Evolutionary conservation across 2,888 invertebrate genomes (phyloP).

Genomic region (Andrena trimmerana): DNA sequence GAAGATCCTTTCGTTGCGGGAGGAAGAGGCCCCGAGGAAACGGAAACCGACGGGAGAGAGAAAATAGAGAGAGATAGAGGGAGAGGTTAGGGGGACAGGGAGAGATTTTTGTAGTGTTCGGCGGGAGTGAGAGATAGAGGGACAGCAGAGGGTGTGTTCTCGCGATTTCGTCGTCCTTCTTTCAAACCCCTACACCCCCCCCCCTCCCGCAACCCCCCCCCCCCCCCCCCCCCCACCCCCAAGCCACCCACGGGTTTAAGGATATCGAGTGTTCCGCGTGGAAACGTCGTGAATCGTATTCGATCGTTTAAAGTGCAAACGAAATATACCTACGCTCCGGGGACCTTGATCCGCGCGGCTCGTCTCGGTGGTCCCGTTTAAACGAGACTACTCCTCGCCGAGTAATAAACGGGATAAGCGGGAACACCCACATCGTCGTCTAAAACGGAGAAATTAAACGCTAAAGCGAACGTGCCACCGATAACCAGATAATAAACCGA

Average conservation of each 20-base stretch:
- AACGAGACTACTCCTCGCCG: neutral
- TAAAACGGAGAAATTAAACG: neutral
- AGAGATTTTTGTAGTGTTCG: constrained; percentile 53
- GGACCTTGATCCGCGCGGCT: neutral
- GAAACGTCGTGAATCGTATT: constrained; percentile 12
- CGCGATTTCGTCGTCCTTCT: constrained; percentile 58
- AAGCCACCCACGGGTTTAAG: neutral
- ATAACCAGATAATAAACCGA: constrained; percentile 3
- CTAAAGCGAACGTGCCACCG: constrained; percentile 11
- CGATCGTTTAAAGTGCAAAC: constrained; percentile 5
- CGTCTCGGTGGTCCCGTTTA: neutral
- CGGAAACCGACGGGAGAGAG: constrained; percentile 15
- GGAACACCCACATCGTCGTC: constrained; percentile 33
- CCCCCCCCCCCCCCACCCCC: too few species aligned
- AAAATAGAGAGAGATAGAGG: constrained; percentile 14
- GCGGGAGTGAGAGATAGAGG: constrained; percentile 63
- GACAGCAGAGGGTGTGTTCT: constrained; percentile 56
- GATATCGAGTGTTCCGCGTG: constrained; percentile 25
- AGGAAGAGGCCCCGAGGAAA: constrained; percentile 53
- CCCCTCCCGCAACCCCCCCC: constrained; percentile 17
- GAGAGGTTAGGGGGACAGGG: constrained; percentile 38
- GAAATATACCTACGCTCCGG: neutral
- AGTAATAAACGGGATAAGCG: neutral
- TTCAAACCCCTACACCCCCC: constrained; percentile 1
- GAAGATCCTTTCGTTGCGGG: constrained; percentile 62